A percentile compares a stretch with the other conserved stretches of the same genome.
phyloP scores from a whole-genome alignment of 2,888 invertebrate genomes.

The Pheosia tremula region DNA sequence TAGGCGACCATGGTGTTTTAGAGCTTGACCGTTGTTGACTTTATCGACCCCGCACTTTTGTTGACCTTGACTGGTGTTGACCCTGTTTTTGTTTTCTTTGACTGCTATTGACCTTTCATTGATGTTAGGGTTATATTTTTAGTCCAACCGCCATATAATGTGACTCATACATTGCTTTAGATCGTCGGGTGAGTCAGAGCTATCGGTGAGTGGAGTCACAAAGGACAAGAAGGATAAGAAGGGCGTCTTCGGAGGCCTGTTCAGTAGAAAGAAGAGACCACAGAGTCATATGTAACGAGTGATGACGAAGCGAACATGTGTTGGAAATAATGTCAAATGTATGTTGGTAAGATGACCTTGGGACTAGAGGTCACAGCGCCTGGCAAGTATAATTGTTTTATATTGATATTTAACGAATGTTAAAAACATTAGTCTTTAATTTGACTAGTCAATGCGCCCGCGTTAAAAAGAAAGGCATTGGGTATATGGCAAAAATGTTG shows the following conservation, averaged over 20 bases:
- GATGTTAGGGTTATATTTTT: background rate
- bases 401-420: too few species aligned
- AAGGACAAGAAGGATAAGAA: conserved; percentile 85
- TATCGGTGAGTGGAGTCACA: conserved; percentile 73
- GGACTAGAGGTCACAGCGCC: too few species aligned
- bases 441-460: too few species aligned
- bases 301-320: background rate
- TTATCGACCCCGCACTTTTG: background rate
- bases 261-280: conserved; percentile 83
- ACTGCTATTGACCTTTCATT: background rate
- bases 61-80: background rate
- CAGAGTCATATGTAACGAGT: conserved; percentile 80
- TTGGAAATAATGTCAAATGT: conserved; percentile 10
- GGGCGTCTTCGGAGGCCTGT: conserved; percentile 85
- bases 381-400: too few species aligned
- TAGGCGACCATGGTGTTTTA: too few species aligned
- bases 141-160: too few species aligned
- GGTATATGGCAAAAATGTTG: too few species aligned
- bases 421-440: too few species aligned
- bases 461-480: too few species aligned
- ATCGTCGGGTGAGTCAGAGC: conserved; percentile 78
- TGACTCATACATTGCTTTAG: conserved; percentile 37
- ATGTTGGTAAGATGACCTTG: background rate
- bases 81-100: background rate
- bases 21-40: too few species aligned